Conservation (phyloP, 1,140 invertebrate genomes). For the Ephestia elutella region DNA sequence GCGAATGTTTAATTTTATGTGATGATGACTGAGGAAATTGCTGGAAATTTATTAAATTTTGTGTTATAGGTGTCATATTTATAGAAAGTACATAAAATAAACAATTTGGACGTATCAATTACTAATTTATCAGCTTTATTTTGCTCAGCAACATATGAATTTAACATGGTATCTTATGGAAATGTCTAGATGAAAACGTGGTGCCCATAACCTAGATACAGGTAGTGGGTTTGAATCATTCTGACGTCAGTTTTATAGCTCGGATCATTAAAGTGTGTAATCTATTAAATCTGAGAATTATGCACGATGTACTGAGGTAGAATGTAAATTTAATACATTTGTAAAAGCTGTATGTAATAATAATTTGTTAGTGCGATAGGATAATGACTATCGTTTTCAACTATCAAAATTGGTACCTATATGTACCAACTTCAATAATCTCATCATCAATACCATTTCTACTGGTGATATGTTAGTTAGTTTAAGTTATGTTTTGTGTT, state of each 20-base stretch:
- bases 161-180: neutral
- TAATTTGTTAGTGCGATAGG: too few relatives aligned
- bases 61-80: too few relatives aligned
- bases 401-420: too few relatives aligned
- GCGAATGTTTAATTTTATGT: neutral
- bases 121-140: neutral
- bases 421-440: too few relatives aligned
- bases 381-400: too few relatives aligned
- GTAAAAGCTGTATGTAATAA: too few relatives aligned
- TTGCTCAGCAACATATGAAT: neutral
- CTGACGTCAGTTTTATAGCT: constrained; percentile 1
- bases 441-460: too few relatives aligned
- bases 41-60: neutral
- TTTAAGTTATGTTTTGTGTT: too few relatives aligned
- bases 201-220: constrained; percentile 2
- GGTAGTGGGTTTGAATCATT: neutral
- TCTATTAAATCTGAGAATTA: neutral
- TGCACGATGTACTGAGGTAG: neutral
- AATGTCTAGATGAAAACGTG: neutral
- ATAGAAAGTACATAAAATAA: too few relatives aligned
- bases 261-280: neutral
- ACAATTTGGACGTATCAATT: too few relatives aligned
- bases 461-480: too few relatives aligned
- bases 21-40: neutral
- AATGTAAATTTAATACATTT: too few relatives aligned